A percentile compares a stretch with the other conserved stretches of the same genome.
Evolutionary conservation across 2,888 invertebrate species (phyloP).

Genomic region (Agriotes lineatus): DNA sequence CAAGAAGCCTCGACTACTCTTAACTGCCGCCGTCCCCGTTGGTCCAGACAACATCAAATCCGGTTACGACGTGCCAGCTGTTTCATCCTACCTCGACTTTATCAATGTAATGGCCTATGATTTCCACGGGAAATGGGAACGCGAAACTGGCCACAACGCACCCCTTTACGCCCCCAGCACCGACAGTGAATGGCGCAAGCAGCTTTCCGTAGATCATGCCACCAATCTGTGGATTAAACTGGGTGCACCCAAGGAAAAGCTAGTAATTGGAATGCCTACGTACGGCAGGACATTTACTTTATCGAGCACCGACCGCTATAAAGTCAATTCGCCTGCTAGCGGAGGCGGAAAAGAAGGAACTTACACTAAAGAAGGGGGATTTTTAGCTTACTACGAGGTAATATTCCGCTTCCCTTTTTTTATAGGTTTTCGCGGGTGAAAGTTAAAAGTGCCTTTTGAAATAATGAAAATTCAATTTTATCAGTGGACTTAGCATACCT

Average conservation of each 20-base stretch:
- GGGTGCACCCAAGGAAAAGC: slow-evolving; percentile 92
- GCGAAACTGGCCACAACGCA: slow-evolving; percentile 93
- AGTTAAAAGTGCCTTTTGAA: too few relatives aligned
- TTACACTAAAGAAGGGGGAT: slow-evolving; percentile 92
- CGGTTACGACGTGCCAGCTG: slow-evolving; percentile 94
- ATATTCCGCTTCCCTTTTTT: slow-evolving; percentile 25
- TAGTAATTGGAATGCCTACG: slow-evolving; percentile 94
- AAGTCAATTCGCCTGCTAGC: slow-evolving; percentile 87
- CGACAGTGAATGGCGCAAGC: slow-evolving; percentile 93
- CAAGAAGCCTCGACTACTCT: slow-evolving; percentile 84
- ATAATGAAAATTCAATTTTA: too few relatives aligned
- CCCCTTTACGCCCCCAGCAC: slow-evolving; percentile 88
- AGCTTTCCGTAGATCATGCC: slow-evolving; percentile 90
- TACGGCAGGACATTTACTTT: slow-evolving; percentile 94
- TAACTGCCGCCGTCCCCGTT: slow-evolving; percentile 93
- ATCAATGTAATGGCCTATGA: slow-evolving; percentile 96
- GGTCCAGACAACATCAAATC: slow-evolving; percentile 93
- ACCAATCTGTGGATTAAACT: slow-evolving; percentile 89
- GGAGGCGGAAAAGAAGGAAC: slow-evolving; percentile 92
- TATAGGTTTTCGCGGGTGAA: background rate
- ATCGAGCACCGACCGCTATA: slow-evolving; percentile 78
- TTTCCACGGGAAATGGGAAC: slow-evolving; percentile 96
- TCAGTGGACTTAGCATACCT: too few relatives aligned
- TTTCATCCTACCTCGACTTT: slow-evolving; percentile 91
- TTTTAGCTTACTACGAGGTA: slow-evolving; percentile 94